A percentile compares a stretch with the other conserved stretches of the same genome.
Conservation (phyloP, 2,888 invertebrate species). For the Papilio gigon region DNA sequence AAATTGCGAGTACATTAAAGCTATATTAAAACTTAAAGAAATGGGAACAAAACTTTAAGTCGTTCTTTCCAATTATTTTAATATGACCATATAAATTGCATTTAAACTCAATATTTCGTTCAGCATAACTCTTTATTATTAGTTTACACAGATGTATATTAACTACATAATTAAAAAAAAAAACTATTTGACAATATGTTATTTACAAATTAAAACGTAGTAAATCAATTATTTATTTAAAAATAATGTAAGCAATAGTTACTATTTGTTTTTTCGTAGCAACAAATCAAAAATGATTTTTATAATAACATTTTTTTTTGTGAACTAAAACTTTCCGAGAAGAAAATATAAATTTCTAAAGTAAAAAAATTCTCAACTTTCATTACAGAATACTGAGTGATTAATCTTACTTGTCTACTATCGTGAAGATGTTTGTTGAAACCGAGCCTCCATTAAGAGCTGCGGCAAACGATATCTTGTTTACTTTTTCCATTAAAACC, state of each 20-base stretch:
- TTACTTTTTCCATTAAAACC: conserved; percentile 22
- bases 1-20: conserved; percentile 11
- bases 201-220: too few relatives aligned
- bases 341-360: too few relatives aligned
- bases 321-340: too few relatives aligned
- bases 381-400: background rate
- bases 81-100: background rate
- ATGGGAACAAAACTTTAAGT: conserved; percentile 8
- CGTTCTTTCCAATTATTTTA: background rate
- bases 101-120: background rate
- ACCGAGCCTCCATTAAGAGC: conserved; percentile 32
- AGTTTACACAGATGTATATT: background rate
- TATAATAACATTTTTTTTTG: too few relatives aligned
- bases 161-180: background rate
- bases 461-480: conserved; percentile 31
- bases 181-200: background rate
- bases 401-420: conserved; percentile 26
- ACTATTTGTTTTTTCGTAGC: too few relatives aligned
- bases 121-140: background rate
- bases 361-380: too few relatives aligned
- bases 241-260: too few relatives aligned
- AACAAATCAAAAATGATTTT: too few relatives aligned
- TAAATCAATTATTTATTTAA: too few relatives aligned
- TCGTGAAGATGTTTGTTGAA: conserved; percentile 28
- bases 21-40: conserved; percentile 12